phyloP scores from a whole-genome alignment of 2,888 invertebrate species.

The Terebella lapidaria region DNA sequence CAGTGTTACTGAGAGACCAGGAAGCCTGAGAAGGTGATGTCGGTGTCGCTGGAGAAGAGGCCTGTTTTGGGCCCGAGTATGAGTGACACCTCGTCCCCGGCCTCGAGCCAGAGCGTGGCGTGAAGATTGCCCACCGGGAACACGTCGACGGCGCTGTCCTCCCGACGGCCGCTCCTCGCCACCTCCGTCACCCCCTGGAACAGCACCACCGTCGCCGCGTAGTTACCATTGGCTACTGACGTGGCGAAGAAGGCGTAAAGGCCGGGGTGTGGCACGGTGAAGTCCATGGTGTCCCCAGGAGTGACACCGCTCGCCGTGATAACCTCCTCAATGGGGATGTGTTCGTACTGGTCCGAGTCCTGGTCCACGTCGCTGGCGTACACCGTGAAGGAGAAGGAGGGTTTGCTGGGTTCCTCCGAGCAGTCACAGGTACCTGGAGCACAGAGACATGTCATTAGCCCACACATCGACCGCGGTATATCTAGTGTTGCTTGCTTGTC shows the following conservation, averaged over 20 bases:
- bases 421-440: neutral
- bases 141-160: neutral
- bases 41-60: too few species aligned
- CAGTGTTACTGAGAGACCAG: too few species aligned
- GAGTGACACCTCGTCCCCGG: neutral
- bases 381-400: conserved; percentile 2
- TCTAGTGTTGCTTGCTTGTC: too few species aligned
- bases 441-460: too few species aligned
- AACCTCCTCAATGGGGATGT: neutral
- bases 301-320: neutral
- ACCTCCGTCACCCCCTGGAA: conserved; percentile 4
- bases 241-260: conserved; percentile 9
- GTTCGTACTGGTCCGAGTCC: neutral
- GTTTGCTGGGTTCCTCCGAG: neutral
- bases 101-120: neutral
- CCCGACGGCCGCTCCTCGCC: neutral
- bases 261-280: conserved; percentile 3
- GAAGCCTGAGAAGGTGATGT: too few species aligned
- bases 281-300: neutral
- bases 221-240: conserved; percentile 6
- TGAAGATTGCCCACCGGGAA: neutral
- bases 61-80: too few species aligned
- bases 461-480: too few species aligned
- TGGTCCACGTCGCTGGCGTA: neutral
- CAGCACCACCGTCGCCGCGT: conserved; percentile 7